phyloP scores from a whole-genome alignment of 2,797 vertebrate genomes.

The Premnoplex brunnescens region DNA sequence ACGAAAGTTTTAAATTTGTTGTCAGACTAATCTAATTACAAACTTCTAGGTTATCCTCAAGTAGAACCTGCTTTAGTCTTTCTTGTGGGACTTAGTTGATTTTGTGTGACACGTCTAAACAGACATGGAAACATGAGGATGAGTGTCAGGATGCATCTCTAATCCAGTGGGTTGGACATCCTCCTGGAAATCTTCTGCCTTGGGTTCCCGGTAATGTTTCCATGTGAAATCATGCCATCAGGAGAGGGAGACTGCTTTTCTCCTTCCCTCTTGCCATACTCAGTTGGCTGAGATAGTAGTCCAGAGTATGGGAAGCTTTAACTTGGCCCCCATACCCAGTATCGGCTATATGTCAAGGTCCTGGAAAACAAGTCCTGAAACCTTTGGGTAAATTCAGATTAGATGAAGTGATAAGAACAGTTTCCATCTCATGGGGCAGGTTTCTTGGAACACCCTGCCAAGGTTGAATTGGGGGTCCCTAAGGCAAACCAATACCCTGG shows the following conservation, averaged over 20 bases:
- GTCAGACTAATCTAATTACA: background rate
- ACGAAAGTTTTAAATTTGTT: background rate
- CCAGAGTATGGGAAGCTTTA: background rate
- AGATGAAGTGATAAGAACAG: background rate
- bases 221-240: background rate
- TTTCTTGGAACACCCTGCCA: background rate
- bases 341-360: background rate
- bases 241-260: background rate
- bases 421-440: background rate
- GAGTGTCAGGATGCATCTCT: background rate
- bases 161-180: background rate
- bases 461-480: background rate
- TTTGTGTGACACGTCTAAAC: background rate
- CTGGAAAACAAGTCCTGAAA: background rate
- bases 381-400: background rate
- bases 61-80: background rate
- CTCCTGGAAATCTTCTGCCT: background rate
- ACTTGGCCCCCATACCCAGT: background rate
- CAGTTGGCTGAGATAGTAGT: background rate
- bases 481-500: rapidly evolving
- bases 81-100: background rate
- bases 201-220: background rate
- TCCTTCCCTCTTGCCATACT: background rate
- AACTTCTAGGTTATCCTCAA: background rate
- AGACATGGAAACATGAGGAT: rapidly evolving